Evolutionary conservation across 2,888 invertebrate genomes (phyloP), one percentile per base, ranked within the genome.

Genomic region (Malthinus seriepunctatus): DNA sequence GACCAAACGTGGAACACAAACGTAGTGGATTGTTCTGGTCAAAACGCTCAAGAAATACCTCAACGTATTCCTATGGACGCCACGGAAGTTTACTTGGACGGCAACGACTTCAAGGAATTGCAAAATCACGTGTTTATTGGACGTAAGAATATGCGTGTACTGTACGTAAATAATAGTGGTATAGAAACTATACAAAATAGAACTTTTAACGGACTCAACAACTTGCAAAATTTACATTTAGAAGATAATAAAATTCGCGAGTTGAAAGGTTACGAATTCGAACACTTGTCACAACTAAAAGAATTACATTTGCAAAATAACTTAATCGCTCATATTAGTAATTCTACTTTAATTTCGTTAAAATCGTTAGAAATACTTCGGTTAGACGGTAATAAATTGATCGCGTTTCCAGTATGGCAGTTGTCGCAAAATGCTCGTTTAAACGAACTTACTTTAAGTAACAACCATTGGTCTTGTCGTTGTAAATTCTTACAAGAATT

Each of bases 1-100:
- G 96, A 97, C 75, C 91, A 93, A 76, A 88, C 91, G 64, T 96
- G 95, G 93, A 89, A 90, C 69, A 93, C 93, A 51, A 95, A 94
- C 78, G 91, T 94, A 38, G 94, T 95, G 45, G 95, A 95, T 77
- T 95, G 95, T 79, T 92, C 93, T 67, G 88, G 88, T 10, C 89
- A 91, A 78, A 83, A 86, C 72, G 86, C 91, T 71, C 81, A 82
- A 62, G 88, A 90, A 76, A 88, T 95, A 69, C 95, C 95, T 0
- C 84, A 88, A 33, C 86, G 90, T 69, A 89, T 97, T 73, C 97
- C 97, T 1, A 94, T 95, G 90, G 95, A 96, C 74, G 93, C 94
- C 6, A 95, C 95, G 6, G 93, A 95, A 76, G 87, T 97, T 62
- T 94, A 93, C 77, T 81, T 97, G 71, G 95, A 95, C 75, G 95